A percentile compares a stretch with the other conserved stretches of the same genome.
phyloP scores from a whole-genome alignment of 1,140 invertebrate species.

The Phthorimaea operculella region DNA sequence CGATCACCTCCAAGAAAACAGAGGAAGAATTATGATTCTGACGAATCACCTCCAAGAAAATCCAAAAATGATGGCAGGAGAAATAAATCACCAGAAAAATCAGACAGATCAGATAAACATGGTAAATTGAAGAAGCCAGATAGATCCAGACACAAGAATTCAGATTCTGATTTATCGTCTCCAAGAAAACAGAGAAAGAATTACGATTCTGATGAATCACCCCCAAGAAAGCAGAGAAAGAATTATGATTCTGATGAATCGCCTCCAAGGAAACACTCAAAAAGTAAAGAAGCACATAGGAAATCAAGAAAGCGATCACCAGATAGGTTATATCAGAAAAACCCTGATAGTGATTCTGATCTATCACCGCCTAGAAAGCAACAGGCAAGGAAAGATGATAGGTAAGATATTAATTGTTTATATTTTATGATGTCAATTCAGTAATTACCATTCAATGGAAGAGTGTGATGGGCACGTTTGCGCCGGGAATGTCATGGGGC shows the following conservation, averaged over 20 bases:
- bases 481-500: no score
- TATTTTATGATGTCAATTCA: not conserved
- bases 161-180: no score
- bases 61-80: conserved; percentile 2
- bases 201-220: not conserved
- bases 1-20: conserved; percentile 43
- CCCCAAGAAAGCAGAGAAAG: not conserved
- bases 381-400: not conserved
- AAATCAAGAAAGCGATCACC: not conserved
- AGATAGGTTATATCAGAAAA: not conserved
- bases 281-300: not conserved
- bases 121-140: not conserved
- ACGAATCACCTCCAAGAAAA: conserved; percentile 14
- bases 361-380: not conserved
- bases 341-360: not conserved
- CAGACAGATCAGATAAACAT: conserved; percentile 9
- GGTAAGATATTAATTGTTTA: not conserved
- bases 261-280: not conserved
- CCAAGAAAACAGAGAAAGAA: no score
- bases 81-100: conserved; percentile 10
- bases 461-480: no score
- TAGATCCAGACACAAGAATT: not conserved
- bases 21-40: conserved; percentile 12
- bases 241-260: not conserved
- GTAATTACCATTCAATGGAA: no score